Evolutionary conservation across 2,113 vertebrate genomes (phyloP).

Genomic region (Gila orcuttii): DNA sequence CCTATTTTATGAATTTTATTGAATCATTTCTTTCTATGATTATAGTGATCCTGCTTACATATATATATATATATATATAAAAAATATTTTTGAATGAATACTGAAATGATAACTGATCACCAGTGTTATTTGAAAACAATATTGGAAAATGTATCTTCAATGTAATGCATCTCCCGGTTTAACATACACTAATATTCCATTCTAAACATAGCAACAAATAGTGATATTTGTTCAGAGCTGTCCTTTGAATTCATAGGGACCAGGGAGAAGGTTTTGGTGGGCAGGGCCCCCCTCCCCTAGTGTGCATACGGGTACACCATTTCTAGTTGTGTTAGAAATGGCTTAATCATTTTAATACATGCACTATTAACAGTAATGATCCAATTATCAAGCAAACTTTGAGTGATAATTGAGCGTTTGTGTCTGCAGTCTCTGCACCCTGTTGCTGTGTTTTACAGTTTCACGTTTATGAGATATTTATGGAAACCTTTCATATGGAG

Average conservation of each 20-base stretch:
- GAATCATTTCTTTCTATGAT: no score
- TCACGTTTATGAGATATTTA: constrained; percentile 8
- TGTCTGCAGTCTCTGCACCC: background rate
- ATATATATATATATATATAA: no score
- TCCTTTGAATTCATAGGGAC: background rate
- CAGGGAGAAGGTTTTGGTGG: background rate
- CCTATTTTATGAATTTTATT: background rate
- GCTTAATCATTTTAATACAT: background rate
- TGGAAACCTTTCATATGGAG: background rate
- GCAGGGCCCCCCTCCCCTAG: background rate
- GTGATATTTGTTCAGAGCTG: background rate
- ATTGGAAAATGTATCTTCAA: background rate
- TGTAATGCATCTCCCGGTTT: no score
- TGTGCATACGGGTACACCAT: background rate
- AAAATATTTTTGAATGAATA: no score
- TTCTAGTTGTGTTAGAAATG: background rate
- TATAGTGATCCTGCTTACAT: background rate
- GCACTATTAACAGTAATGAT: constrained; percentile 29
- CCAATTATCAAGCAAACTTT: constrained; percentile 23
- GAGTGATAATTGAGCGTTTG: constrained; percentile 22
- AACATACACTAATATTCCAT: background rate
- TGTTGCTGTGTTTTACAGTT: constrained; percentile 30
- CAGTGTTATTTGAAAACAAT: background rate
- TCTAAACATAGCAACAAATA: background rate
- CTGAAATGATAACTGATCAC: no score